Evolutionary conservation across 2,797 vertebrate genomes (phyloP), one percentile per base, ranked within the genome.

Genomic region (Ataeniobius toweri): DNA sequence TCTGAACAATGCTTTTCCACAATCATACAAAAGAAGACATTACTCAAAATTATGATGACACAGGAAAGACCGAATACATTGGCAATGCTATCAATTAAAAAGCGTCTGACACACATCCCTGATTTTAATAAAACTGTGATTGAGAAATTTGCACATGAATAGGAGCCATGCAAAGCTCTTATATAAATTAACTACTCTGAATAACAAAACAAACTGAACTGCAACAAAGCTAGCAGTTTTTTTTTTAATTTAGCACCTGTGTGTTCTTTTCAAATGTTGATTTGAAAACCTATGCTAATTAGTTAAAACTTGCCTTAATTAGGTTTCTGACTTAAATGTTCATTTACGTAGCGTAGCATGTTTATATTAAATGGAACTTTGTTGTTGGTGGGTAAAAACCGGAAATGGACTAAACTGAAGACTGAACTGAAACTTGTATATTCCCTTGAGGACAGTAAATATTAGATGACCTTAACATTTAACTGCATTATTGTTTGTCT

Each of bases 121-220:
- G 26, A 61, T 31, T 61, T 61, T 5, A 31, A 61, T 31, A 31
- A 61, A 61, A 26, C 26, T 61, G 28, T 63, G 59, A 28, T 31
- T 14, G 28, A 36, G 28, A 36, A 63, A 63, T 63, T 31, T 28
- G 13, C 28, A 13, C 28, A 20, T 0, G 31, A 63, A 31, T 36
- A 13, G 18, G 13, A 1, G 4, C 14, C 6, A 2, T 63, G 28
- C 59, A 12, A 63, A 63, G 31, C 6, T 18, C 6, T 39, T 65
- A 3, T 65, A 31, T 65, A 39, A 65, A 39, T 65, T 3, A 28
- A 31, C 28, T 63, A 28, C 13, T 63, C 59, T 31, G 28, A 31
- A 14, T 61, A 61, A 61, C 10, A 59, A 13, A n/a, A 74, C 70
- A 46, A 74, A 26, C 58, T 79, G 67, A 59, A 28, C 1, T 13